Percentiles rank a stretch among this genome's conserved stretches.
Evolutionary conservation across 2,888 invertebrate genomes (phyloP).

Genomic region (Galerucella nymphaeae): DNA sequence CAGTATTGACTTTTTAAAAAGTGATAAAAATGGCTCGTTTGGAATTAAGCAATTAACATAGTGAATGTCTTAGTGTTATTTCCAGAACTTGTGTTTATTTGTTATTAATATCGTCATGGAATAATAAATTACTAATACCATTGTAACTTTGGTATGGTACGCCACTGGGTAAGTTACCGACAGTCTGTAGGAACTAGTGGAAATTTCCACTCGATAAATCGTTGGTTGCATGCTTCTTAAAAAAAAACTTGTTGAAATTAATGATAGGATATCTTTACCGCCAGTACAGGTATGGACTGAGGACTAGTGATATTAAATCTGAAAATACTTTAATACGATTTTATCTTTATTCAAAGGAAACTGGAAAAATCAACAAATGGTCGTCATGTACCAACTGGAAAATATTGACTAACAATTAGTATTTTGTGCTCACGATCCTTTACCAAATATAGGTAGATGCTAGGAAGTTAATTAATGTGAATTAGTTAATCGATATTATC

Average conservation of each 20-base stretch:
- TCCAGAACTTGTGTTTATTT: not conserved
- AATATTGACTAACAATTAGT: slow-evolving; percentile 10
- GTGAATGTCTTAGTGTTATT: too few species aligned
- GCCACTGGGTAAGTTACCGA: slow-evolving; percentile 42
- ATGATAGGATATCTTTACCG: slow-evolving; percentile 30
- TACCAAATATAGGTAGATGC: not conserved
- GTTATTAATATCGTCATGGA: not conserved
- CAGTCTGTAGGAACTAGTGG: slow-evolving; percentile 44
- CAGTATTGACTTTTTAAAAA: too few species aligned
- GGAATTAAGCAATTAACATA: too few species aligned
- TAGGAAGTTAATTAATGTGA: slow-evolving; percentile 21
- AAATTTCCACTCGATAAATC: slow-evolving; percentile 46
- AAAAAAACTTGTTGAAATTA: slow-evolving; percentile 41
- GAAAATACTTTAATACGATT: not conserved
- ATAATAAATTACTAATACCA: too few species aligned
- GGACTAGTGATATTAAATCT: not conserved
- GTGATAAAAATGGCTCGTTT: too few species aligned
- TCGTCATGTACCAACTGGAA: not conserved
- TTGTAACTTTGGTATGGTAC: slow-evolving; percentile 6
- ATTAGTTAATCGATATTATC: slow-evolving; percentile 16
- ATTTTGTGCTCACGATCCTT: slow-evolving; percentile 3
- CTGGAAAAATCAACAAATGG: too few species aligned
- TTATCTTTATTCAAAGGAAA: too few species aligned
- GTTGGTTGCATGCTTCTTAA: slow-evolving; percentile 37
- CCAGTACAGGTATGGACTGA: slow-evolving; percentile 1